Evolutionary conservation across 2,797 vertebrate genomes (phyloP).

Genomic region (Aviceda leuphotes): DNA sequence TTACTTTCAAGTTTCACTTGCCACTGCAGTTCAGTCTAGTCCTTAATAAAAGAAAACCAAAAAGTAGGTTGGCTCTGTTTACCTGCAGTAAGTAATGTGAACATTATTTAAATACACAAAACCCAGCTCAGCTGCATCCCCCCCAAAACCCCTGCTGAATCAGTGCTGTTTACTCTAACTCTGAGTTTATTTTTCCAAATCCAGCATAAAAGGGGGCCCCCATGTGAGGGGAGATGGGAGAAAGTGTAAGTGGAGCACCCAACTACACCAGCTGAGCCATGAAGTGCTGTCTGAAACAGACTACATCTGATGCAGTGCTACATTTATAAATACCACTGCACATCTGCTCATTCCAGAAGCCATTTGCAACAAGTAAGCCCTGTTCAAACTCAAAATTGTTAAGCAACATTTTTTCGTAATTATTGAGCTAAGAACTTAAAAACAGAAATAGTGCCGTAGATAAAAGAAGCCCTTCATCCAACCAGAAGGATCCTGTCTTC

Average conservation of each 20-base stretch:
- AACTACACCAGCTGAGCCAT: background rate
- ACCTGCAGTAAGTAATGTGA: fast-evolving
- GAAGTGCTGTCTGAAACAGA: background rate
- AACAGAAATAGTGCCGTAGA: background rate
- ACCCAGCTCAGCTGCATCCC: background rate
- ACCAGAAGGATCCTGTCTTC: background rate
- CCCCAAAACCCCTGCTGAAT: background rate
- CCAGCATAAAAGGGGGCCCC: background rate
- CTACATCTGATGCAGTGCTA: fast-evolving
- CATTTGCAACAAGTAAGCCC: background rate
- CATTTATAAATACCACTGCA: background rate
- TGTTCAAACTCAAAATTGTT: background rate
- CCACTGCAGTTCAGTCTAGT: background rate
- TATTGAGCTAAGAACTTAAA: background rate
- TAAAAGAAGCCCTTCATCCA: background rate
- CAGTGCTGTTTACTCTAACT: background rate
- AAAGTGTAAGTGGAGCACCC: background rate
- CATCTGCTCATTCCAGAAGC: background rate
- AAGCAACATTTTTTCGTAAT: background rate
- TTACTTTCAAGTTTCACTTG: background rate
- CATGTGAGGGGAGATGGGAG: background rate
- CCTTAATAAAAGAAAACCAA: background rate
- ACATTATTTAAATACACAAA: background rate
- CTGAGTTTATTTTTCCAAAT: background rate
- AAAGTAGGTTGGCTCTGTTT: background rate